phyloP scores from a whole-genome alignment of 2,113 vertebrate genomes.

The Lepisosteus osseus region DNA sequence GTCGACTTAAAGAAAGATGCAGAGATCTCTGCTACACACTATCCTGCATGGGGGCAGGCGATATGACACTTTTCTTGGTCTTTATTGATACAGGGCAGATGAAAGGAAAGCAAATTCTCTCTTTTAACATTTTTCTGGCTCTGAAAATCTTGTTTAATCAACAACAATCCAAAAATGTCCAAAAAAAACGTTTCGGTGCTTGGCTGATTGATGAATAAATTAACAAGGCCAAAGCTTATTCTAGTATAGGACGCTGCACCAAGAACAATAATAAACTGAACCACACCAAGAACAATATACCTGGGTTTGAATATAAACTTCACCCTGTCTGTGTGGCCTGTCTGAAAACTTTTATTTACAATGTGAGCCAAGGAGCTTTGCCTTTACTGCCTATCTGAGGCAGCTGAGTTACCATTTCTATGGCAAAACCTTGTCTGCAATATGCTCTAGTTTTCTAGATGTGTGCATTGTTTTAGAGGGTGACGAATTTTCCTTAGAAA shows the following conservation, averaged over 20 bases:
- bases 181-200: too few relatives aligned
- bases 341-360: conserved; percentile 2
- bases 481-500: not conserved
- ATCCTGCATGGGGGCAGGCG: conserved; percentile 1
- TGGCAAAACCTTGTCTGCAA: not conserved
- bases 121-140: conserved; percentile 6
- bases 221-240: too few relatives aligned
- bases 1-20: too few relatives aligned
- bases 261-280: too few relatives aligned
- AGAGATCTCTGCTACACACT: not conserved
- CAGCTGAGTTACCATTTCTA: conserved; percentile 6
- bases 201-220: too few relatives aligned
- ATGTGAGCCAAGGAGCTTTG: conserved; percentile 3
- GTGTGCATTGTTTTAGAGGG: not conserved
- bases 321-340: not conserved
- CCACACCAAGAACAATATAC: too few relatives aligned
- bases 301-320: not conserved
- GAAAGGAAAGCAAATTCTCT: conserved; percentile 3
- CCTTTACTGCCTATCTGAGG: conserved; percentile 1
- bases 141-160: not conserved
- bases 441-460: not conserved
- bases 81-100: conserved; percentile 13
- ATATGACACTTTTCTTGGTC: not conserved
- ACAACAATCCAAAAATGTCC: too few relatives aligned
- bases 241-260: too few relatives aligned